Evolutionary conservation across 2,113 vertebrate species (phyloP).

Genomic region (Peucedramus taeniatus): DNA sequence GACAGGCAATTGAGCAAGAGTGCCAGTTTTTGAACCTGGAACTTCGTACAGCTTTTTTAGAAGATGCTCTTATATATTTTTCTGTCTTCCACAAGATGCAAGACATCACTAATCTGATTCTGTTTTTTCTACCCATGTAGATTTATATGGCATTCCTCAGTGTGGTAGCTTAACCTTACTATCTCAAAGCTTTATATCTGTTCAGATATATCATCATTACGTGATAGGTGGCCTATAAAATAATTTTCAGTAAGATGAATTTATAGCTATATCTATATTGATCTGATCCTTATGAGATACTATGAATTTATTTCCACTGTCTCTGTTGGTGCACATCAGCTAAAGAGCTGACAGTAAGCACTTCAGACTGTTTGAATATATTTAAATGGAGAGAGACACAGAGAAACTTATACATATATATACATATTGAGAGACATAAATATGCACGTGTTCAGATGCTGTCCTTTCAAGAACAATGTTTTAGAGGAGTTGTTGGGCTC

Average conservation of each 20-base stretch:
- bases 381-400: neutral
- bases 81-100: neutral
- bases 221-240: neutral
- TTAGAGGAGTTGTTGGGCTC: neutral
- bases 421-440: neutral
- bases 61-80: neutral
- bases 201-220: neutral
- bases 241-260: neutral
- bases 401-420: neutral
- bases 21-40: neutral
- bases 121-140: neutral
- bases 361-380: neutral
- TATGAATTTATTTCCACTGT: neutral
- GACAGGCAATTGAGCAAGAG: neutral
- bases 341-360: neutral
- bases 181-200: neutral
- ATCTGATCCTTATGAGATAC: neutral
- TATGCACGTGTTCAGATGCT: neutral
- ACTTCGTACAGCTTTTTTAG: neutral
- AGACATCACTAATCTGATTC: neutral
- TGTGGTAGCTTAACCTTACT: neutral
- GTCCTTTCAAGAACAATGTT: neutral
- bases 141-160: slow-evolving; percentile 10
- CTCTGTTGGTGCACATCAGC: neutral
- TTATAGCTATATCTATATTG: neutral